A percentile compares a stretch with the other conserved stretches of the same genome.
Conservation (phyloP, 2,113 vertebrate species). For the Galemys pyrenaicus region DNA sequence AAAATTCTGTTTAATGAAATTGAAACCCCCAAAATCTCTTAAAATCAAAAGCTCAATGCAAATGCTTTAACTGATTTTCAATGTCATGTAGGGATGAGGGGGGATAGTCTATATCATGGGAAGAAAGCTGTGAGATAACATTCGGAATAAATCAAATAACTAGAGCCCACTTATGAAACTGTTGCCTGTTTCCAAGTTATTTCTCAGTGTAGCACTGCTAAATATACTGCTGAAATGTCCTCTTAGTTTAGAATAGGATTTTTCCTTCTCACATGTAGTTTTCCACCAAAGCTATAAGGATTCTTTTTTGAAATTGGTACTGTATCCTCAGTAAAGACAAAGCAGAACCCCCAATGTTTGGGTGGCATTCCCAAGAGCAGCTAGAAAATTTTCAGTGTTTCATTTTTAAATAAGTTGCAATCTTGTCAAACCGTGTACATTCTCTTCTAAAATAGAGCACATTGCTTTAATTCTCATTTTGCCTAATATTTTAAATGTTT, state of each 20-base stretch:
- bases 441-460: neutral
- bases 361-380: neutral
- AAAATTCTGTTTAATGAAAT: constrained; percentile 45
- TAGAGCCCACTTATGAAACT: neutral
- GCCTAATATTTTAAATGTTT: neutral
- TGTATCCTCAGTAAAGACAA: neutral
- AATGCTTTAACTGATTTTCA: neutral
- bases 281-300: neutral
- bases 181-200: neutral
- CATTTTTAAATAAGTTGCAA: neutral
- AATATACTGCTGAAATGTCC: neutral
- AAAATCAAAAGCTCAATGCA: neutral
- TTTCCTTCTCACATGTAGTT: neutral
- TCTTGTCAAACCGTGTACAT: neutral
- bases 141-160: neutral
- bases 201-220: neutral
- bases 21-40: constrained; percentile 43
- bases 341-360: neutral
- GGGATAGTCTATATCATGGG: neutral
- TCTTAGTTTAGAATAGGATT: constrained; percentile 27
- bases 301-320: neutral
- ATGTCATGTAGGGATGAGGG: neutral
- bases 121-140: neutral
- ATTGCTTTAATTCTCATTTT: neutral
- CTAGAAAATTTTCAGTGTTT: neutral